A percentile compares a stretch with the other conserved stretches of the same genome.
These are phyloP conservation scores for Molossus molossus DNA, from an alignment of 2,797 vertebrate genomes.

Conservation along the genomic window DNA sequence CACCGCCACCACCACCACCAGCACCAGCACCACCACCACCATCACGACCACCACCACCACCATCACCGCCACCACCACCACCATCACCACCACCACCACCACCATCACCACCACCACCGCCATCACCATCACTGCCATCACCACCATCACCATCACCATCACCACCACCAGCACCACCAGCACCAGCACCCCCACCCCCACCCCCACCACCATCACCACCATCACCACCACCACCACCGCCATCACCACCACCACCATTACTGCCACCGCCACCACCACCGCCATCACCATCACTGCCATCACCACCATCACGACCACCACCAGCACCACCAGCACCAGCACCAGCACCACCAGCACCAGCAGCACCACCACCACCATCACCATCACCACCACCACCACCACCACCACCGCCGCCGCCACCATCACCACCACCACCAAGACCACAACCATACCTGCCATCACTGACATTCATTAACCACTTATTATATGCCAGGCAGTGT, in stretches of 20 bases:
- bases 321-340: too few relatives aligned
- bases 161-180: fast-evolving
- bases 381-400: not conserved
- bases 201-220: too few relatives aligned
- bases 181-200: fast-evolving
- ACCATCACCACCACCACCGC: not conserved
- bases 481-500: fast-evolving
- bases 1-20: not conserved
- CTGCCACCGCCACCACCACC: fast-evolving
- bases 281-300: fast-evolving
- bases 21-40: fast-evolving
- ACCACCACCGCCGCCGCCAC: not conserved
- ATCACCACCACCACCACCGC: not conserved
- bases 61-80: not conserved
- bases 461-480: not conserved
- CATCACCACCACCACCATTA: fast-evolving
- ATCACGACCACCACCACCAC: too few relatives aligned
- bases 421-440: not conserved
- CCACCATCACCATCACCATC: fast-evolving
- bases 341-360: fast-evolving
- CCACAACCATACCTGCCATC: not conserved
- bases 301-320: not conserved
- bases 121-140: fast-evolving
- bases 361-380: not conserved
- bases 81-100: not conserved